Evolutionary conservation across 2,113 vertebrate species (phyloP), one percentile per base, ranked within the genome.

Genomic region (Pelobates fuscus): DNA sequence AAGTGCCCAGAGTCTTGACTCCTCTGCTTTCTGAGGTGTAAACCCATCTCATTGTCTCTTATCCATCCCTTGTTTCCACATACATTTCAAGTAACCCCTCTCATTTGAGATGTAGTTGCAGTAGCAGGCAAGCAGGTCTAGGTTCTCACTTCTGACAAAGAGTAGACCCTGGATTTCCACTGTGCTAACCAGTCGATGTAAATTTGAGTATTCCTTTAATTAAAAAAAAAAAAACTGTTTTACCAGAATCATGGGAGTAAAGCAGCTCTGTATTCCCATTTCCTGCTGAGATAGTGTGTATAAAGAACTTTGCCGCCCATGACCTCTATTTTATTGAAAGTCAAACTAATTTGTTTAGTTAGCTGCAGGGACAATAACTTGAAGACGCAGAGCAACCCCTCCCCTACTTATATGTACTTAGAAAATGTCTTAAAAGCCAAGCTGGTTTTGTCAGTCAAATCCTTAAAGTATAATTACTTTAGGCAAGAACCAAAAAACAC

Each of bases 311-410:
- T 2, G 70, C 21, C 26, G 15, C 20, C 5, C 12, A 52, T 72
- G 70, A 72, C 70, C 70, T 63, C 59, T 21, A 15, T 52, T 62
- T 63, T 72, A 72, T 32, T 72, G 70, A 72, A 72, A 72, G 70
- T 72, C 59, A 71, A 71, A 49, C 69, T 61, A 46, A 63, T 72
- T 62, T 63, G 70, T 72, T 72, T 63, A 62, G 58, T 63, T 72
- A 71, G 58, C 27, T 49, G 70, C 26, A 54, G 70, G 58, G 43
- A 72, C 70, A 63, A 72, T 63, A 63, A 63, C 59, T 30, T 26
- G 17, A 52, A 60, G 70, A 58, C 46, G 59, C 27, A 49, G 43
- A 60, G 59, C 32, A 10, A 10, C 32, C 32, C 21, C 59, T 18
- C 26, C 61, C 44, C 43, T 7, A 21, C 25, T 52, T 52, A 21